Evolutionary conservation across 2,113 vertebrate species (phyloP).

Genomic region (Galbula dea): DNA sequence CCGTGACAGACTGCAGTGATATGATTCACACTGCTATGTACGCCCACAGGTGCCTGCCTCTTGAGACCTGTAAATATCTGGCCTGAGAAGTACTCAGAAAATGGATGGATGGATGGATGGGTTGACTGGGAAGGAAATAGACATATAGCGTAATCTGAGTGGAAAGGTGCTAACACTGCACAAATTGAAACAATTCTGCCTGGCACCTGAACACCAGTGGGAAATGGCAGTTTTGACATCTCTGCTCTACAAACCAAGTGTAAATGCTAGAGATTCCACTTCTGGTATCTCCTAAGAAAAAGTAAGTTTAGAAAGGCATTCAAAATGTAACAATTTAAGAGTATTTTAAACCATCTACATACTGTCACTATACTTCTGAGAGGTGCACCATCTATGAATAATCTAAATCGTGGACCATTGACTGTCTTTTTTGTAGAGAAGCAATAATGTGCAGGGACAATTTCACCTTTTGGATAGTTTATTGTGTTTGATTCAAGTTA

Average conservation of each 20-base stretch:
- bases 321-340: neutral
- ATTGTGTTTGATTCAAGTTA: neutral
- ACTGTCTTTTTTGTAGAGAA: neutral
- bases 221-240: neutral
- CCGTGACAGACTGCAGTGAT: neutral
- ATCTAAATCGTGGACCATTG: neutral
- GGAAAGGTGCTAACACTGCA: neutral
- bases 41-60: neutral
- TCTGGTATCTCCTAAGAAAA: neutral
- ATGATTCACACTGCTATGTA: neutral
- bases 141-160: neutral
- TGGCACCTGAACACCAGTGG: neutral
- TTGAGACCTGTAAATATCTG: neutral
- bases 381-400: neutral
- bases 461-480: neutral
- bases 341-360: neutral
- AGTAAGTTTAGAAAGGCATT: neutral
- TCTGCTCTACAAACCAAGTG: neutral
- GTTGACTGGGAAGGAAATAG: neutral
- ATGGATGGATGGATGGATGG: neutral
- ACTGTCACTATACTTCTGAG: neutral
- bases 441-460: neutral
- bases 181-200: accelerated
- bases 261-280: neutral
- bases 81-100: neutral